These are phyloP conservation scores for Amazona guildingii DNA, from an alignment of 2,113 vertebrate species.

Conservation along the genomic window DNA sequence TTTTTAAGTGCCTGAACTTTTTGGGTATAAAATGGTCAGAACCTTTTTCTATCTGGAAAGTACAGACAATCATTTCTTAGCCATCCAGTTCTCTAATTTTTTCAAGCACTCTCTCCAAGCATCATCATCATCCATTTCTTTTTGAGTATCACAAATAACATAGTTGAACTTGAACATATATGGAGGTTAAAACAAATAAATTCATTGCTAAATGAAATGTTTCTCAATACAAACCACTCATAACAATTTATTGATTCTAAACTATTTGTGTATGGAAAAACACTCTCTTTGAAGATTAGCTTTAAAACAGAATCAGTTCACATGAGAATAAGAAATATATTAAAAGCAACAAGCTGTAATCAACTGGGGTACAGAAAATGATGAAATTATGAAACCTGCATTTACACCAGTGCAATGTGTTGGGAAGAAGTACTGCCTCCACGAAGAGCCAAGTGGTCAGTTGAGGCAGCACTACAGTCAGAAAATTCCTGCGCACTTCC, in stretches of 20 bases:
- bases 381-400: background rate
- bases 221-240: background rate
- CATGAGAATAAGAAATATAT: background rate
- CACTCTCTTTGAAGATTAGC: background rate
- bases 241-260: background rate
- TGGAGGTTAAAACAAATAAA: background rate
- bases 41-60: background rate
- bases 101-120: background rate
- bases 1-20: background rate
- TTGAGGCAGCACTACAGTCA: background rate
- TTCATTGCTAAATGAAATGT: background rate
- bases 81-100: background rate
- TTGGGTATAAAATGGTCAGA: background rate
- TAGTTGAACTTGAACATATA: background rate
- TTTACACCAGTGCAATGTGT: background rate
- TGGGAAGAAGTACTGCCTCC: background rate
- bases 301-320: background rate
- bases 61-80: background rate
- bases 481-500: background rate
- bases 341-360: background rate
- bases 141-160: background rate
- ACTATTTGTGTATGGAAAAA: background rate
- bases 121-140: background rate
- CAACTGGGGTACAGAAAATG: background rate
- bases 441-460: background rate